Conservation (phyloP, 2,888 invertebrate genomes). For the Zele albiditarsus region DNA sequence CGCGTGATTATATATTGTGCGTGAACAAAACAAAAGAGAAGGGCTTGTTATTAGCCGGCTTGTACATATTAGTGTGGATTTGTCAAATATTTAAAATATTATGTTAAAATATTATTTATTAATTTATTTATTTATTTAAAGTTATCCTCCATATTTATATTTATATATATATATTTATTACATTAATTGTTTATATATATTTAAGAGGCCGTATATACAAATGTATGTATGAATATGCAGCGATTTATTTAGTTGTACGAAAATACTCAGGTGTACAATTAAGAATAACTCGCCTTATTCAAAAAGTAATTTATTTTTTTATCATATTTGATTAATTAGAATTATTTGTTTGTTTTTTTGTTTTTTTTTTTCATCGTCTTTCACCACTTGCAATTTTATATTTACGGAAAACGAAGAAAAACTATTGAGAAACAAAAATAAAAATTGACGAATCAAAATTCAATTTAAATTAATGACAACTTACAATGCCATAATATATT, state of each 20-base stretch:
- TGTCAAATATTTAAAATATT: background rate
- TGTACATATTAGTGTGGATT: conserved; percentile 7
- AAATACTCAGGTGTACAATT: conserved; percentile 21
- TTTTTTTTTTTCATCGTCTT: background rate
- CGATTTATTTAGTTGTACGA: conserved; percentile 12
- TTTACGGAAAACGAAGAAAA: background rate
- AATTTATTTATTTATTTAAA: background rate
- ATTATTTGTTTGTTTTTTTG: background rate
- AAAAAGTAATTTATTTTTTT: background rate
- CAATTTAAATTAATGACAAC: background rate
- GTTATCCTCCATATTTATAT: no score
- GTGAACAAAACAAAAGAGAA: background rate
- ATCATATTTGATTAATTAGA: background rate
- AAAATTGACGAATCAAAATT: background rate
- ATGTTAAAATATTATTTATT: background rate
- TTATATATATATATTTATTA: no score
- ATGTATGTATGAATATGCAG: conserved; percentile 1
- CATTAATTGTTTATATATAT: background rate
- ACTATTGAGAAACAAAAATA: background rate
- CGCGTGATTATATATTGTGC: no score
- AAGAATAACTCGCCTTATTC: conserved; percentile 26
- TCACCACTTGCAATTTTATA: background rate
- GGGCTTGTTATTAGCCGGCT: background rate
- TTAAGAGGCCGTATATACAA: background rate
- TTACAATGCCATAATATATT: conserved; percentile 17